Percentiles rank a stretch among this genome's conserved stretches.
phyloP scores from a whole-genome alignment of 1,140 invertebrate genomes.

The Panagrolaimus sp. region DNA sequence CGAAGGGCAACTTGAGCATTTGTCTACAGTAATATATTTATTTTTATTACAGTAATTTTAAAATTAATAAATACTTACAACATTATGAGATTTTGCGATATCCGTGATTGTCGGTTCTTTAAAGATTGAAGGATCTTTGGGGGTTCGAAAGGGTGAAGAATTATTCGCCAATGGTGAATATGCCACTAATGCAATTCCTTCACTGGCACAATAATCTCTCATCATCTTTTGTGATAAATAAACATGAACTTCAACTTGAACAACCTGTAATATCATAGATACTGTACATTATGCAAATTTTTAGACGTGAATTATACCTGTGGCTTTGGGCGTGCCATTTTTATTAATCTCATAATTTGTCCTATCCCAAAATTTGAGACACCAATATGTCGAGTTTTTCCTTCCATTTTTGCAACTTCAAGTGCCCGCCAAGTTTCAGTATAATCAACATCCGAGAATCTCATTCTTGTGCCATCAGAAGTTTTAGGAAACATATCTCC shows the following conservation, averaged over 20 bases:
- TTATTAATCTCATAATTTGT: conserved; percentile 73
- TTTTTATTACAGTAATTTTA: background rate
- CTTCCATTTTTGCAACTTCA: conserved; percentile 75
- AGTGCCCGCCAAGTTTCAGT: conserved; percentile 77
- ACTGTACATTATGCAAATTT: conserved; percentile 19
- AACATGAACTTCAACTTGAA: conserved; percentile 76
- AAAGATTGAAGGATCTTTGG: conserved; percentile 37
- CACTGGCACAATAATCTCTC: conserved; percentile 68
- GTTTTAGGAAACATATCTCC: conserved; percentile 43
- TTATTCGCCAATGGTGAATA: conserved; percentile 76
- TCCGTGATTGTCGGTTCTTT: conserved; percentile 24
- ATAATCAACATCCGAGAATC: conserved; percentile 70
- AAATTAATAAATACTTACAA: conserved; percentile 53
- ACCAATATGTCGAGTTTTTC: conserved; percentile 74
- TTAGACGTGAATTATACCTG: conserved; percentile 68
- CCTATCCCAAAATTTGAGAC: conserved; percentile 82
- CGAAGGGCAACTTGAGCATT: conserved; percentile 58
- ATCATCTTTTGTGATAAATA: conserved; percentile 75
- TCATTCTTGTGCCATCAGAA: conserved; percentile 64
- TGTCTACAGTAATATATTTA: conserved; percentile 25
- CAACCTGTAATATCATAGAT: conserved; percentile 17
- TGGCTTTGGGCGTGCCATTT: conserved; percentile 70
- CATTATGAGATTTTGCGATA: conserved; percentile 30
- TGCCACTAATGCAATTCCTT: conserved; percentile 70
- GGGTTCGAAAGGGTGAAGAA: conserved; percentile 44